A percentile compares a stretch with the other conserved stretches of the same genome.
These are phyloP conservation scores for Spermophilus dauricus DNA, from an alignment of 2,113 vertebrate genomes.

Conservation along the genomic window DNA sequence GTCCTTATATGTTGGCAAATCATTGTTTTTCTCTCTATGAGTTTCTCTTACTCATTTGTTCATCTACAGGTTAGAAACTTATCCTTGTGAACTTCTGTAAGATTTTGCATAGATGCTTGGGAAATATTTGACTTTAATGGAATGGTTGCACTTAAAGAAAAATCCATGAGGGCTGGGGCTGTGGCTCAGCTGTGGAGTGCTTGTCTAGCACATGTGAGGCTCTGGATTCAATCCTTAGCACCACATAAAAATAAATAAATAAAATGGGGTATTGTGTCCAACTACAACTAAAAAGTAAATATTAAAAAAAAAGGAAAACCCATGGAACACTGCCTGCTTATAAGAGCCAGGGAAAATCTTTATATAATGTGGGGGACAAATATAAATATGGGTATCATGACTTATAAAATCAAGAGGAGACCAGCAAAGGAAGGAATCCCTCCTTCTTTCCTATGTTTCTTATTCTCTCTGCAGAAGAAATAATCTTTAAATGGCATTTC, in stretches of 20 bases:
- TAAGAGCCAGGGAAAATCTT: neutral
- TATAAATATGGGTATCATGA: too few relatives aligned
- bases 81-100: neutral
- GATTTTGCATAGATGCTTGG: neutral
- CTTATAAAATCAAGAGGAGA: neutral
- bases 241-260: too few relatives aligned
- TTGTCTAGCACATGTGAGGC: too few relatives aligned
- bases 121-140: constrained; percentile 14
- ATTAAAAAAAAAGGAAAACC: neutral
- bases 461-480: neutral
- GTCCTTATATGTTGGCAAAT: neutral
- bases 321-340: neutral
- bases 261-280: too few relatives aligned
- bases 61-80: neutral
- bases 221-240: too few relatives aligned
- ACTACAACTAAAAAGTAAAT: too few relatives aligned
- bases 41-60: neutral
- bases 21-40: neutral
- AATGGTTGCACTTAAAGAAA: neutral
- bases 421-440: neutral
- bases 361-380: neutral
- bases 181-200: too few relatives aligned
- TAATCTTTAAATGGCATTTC: neutral
- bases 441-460: neutral
- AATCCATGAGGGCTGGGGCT: neutral